Conservation (phyloP, 2,113 vertebrate species). For the Microcebus lehilahytsara region DNA sequence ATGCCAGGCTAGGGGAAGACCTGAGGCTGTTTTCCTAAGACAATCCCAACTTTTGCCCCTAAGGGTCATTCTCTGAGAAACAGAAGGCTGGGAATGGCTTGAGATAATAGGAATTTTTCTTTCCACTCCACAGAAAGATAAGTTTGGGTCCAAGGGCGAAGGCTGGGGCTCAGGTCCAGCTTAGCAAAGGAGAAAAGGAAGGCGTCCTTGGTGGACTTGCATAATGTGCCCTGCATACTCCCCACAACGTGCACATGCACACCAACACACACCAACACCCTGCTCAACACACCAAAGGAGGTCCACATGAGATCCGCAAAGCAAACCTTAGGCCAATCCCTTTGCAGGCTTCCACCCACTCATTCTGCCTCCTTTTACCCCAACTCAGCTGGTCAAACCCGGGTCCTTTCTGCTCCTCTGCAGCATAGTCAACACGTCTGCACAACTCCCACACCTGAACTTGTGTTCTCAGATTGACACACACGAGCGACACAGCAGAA, state of each 20-base stretch:
- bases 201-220: neutral
- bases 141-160: neutral
- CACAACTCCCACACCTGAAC: too few relatives aligned
- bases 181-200: neutral
- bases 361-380: too few relatives aligned
- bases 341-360: neutral
- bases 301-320: neutral
- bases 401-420: neutral
- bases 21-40: neutral
- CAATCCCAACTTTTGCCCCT: neutral
- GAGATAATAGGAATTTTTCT: neutral
- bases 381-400: neutral
- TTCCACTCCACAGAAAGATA: neutral
- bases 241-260: neutral
- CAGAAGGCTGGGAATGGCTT: neutral
- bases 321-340: neutral
- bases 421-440: neutral
- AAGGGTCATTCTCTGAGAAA: neutral
- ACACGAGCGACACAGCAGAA: neutral
- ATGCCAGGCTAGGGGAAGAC: neutral
- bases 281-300: neutral
- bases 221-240: neutral
- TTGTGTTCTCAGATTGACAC: neutral
- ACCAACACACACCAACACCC: neutral
- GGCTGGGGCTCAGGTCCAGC: neutral